A percentile compares a stretch with the other conserved stretches of the same genome.
These are phyloP conservation scores for Chelon labrosus DNA, from an alignment of 2,797 vertebrate genomes.

Conservation along the genomic window DNA sequence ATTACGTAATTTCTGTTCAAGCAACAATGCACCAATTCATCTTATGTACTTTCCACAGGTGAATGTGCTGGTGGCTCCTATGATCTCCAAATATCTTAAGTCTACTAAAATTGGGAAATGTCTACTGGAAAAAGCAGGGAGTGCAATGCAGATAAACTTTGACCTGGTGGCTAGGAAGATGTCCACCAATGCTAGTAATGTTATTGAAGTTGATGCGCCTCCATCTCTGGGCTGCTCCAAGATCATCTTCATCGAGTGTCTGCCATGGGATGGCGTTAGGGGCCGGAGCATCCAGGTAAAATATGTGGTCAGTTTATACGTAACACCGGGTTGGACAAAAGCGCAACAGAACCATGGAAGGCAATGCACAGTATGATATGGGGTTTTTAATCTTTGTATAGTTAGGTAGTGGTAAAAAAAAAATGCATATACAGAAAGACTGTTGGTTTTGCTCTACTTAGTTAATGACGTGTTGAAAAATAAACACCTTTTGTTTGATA, in stretches of 20 bases:
- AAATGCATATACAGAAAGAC: no score
- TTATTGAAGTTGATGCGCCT: slow-evolving; percentile 64
- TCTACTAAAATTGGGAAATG: slow-evolving; percentile 61
- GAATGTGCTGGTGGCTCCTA: slow-evolving; percentile 72
- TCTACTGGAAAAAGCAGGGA: slow-evolving; percentile 60
- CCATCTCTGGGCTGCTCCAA: slow-evolving; percentile 63
- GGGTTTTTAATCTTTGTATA: no score
- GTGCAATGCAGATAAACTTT: slow-evolving; percentile 50
- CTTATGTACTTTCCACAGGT: slow-evolving; percentile 53
- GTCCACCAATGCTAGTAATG: slow-evolving; percentile 55
- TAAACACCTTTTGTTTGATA: no score
- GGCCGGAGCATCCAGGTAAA: slow-evolving; percentile 61
- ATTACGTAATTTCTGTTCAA: background rate
- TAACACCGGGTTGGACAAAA: no score
- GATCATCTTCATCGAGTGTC: slow-evolving; percentile 75
- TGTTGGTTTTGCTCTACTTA: no score
- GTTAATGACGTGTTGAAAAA: no score
- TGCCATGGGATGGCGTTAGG: slow-evolving; percentile 60
- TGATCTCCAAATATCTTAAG: slow-evolving; percentile 51
- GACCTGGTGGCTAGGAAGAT: background rate
- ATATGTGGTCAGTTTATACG: background rate
- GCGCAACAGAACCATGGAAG: no score
- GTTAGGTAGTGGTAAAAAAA: no score
- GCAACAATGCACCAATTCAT: background rate
- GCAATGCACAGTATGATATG: no score